Evolutionary conservation across 1,140 invertebrate species (phyloP).

Genomic region (Drosophila subpulchrella): DNA sequence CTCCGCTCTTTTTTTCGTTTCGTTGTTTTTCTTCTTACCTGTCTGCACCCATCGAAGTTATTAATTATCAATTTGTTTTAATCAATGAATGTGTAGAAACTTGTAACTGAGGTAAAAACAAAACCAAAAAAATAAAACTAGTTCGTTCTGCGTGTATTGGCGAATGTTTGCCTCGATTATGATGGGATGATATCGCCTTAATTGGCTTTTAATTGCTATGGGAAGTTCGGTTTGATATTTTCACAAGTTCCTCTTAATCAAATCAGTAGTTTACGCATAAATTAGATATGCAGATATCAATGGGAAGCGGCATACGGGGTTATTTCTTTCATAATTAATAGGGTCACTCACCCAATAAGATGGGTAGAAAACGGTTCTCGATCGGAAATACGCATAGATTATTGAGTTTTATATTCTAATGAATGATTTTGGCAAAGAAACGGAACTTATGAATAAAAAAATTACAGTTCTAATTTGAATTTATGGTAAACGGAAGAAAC

Average conservation of each 20-base stretch:
- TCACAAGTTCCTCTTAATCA: constrained; percentile 61
- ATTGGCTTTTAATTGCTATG: constrained; percentile 75
- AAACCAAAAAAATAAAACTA: constrained; percentile 22
- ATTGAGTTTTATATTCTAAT: constrained; percentile 19
- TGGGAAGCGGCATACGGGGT: constrained; percentile 52
- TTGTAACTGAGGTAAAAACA: constrained; percentile 7
- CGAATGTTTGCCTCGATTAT: constrained; percentile 15
- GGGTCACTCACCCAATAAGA: constrained; percentile 47
- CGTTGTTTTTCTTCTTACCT: constrained; percentile 21
- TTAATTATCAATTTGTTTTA: constrained; percentile 77
- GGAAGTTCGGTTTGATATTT: constrained; percentile 77
- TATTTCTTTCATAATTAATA: constrained; percentile 3
- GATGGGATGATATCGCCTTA: constrained; percentile 39
- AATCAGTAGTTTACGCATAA: constrained; percentile 46
- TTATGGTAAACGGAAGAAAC: constrained; percentile 14
- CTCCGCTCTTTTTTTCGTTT: constrained; percentile 14
- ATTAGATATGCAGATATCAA: constrained; percentile 47
- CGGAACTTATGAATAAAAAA: constrained; percentile 18
- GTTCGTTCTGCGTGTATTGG: constrained; percentile 44
- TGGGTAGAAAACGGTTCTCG: constrained; percentile 2
- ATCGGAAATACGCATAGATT: constrained; percentile 34
- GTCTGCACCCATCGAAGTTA: constrained; percentile 64
- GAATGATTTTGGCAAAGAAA: constrained; percentile 16
- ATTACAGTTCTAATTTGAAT: constrained; percentile 5
- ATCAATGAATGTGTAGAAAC: constrained; percentile 59